These are phyloP conservation scores for Machimus rusticus DNA, from an alignment of 2,888 invertebrate species.

Conservation along the genomic window DNA sequence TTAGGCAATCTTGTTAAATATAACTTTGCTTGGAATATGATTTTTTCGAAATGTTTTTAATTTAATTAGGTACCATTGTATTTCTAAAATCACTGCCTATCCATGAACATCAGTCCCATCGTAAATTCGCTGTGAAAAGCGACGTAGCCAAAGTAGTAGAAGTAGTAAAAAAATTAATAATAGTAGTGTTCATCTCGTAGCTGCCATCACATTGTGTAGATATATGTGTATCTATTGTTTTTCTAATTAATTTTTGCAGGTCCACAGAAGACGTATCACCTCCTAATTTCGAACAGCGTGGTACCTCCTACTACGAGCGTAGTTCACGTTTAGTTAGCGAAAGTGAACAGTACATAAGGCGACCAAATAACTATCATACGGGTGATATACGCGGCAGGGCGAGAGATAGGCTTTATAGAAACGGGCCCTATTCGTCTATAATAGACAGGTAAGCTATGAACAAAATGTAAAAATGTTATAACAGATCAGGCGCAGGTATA, in stretches of 20 bases:
- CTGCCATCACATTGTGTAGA: not conserved
- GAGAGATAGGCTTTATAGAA: constrained; percentile 63
- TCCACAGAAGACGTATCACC: constrained; percentile 64
- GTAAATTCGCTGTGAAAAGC: not conserved
- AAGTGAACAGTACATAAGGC: constrained; percentile 55
- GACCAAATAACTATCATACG: constrained; percentile 55
- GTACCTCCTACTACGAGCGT: constrained; percentile 62
- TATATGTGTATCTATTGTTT: constrained; percentile 37
- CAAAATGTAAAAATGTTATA: not conserved
- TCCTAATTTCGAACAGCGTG: constrained; percentile 63
- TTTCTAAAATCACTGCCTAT: not conserved
- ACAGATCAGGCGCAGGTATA: not conserved
- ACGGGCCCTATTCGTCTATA: constrained; percentile 62
- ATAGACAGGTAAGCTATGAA: constrained; percentile 57
- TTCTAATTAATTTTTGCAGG: constrained; percentile 53
- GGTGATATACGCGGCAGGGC: constrained; percentile 60
- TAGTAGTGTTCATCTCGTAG: constrained; percentile 1
- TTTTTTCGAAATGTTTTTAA: not conserved
- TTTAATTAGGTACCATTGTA: not conserved
- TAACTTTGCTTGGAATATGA: not conserved
- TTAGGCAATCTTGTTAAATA: not conserved
- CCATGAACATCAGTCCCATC: not conserved
- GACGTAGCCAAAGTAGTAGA: not conserved
- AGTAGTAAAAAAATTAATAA: not conserved
- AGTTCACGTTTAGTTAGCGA: constrained; percentile 59